Evolutionary conservation across 2,113 vertebrate species (phyloP).

Genomic region (Solea solea): DNA sequence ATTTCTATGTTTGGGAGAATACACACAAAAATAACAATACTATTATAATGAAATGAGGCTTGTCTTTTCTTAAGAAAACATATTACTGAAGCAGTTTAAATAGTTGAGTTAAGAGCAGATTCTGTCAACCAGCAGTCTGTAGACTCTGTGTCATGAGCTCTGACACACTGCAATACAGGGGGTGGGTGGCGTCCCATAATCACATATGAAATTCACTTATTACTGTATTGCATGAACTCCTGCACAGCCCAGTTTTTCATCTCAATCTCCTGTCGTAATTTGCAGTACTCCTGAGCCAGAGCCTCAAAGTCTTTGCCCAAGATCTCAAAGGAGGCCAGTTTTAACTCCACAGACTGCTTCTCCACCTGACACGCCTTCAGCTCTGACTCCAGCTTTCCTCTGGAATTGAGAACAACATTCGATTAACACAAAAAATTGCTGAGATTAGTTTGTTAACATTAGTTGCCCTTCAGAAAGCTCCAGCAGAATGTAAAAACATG

Average conservation of each 20-base stretch:
- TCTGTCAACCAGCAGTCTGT: not conserved
- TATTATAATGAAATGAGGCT: too few species aligned
- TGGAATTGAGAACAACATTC: constrained; percentile 33
- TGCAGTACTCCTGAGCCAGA: constrained; percentile 79
- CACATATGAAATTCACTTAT: constrained; percentile 23
- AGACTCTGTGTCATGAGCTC: not conserved
- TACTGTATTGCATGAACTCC: constrained; percentile 69
- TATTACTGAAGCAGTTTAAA: too few species aligned
- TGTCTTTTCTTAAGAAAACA: too few species aligned
- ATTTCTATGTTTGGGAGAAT: too few species aligned
- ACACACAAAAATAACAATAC: too few species aligned
- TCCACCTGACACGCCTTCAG: constrained; percentile 64
- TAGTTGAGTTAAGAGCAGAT: too few species aligned
- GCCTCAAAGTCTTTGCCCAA: constrained; percentile 79
- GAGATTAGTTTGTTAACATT: too few species aligned
- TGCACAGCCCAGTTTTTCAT: constrained; percentile 81
- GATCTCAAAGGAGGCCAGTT: constrained; percentile 80
- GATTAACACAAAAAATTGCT: too few species aligned
- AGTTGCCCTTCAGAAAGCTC: too few species aligned
- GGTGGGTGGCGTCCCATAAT: not conserved
- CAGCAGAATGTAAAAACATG: too few species aligned
- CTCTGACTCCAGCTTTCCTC: constrained; percentile 71
- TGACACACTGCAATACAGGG: not conserved
- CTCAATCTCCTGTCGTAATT: constrained; percentile 72
- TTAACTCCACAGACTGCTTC: constrained; percentile 71